Evolutionary conservation across 2,888 invertebrate species (phyloP).

Genomic region (Eristalis tenax): DNA sequence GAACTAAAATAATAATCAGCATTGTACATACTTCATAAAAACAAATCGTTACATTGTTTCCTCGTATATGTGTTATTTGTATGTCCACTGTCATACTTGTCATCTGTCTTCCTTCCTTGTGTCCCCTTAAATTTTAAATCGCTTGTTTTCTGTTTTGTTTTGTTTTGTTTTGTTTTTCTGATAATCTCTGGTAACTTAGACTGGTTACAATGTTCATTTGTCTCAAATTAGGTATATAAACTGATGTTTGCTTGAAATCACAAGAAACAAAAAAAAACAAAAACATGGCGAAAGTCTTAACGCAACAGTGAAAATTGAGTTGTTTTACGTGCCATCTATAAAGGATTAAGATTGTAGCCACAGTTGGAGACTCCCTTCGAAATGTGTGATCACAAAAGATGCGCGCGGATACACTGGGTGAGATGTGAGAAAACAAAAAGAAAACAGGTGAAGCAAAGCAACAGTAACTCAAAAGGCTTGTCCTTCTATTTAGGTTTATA

Average conservation of each 20-base stretch:
- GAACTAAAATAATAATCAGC: neutral
- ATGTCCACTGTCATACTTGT: conserved; percentile 21
- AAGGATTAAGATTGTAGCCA: neutral
- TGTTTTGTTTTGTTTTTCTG: conserved; percentile 5
- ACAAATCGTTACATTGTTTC: conserved; percentile 41
- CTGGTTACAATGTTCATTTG: neutral
- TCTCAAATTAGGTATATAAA: conserved; percentile 1
- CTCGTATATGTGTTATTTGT: conserved; percentile 24
- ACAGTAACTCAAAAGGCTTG: neutral
- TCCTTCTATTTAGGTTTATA: neutral
- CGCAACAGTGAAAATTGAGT: conserved; percentile 14
- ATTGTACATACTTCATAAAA: conserved; percentile 19
- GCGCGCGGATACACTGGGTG: neutral
- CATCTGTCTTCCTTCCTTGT: conserved; percentile 14
- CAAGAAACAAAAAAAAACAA: neutral
- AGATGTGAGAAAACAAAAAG: neutral
- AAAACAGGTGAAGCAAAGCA: neutral
- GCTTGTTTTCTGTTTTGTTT: too few relatives aligned
- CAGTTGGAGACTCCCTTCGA: conserved; percentile 38
- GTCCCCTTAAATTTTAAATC: conserved; percentile 2
- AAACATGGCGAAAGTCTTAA: too few relatives aligned
- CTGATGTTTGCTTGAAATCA: neutral
- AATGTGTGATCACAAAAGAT: conserved; percentile 17
- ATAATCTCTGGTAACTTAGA: conserved; percentile 60
- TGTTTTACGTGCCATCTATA: neutral